These are phyloP conservation scores for Therioaphis trifolii DNA, from an alignment of 2,888 invertebrate species.

Conservation along the genomic window DNA sequence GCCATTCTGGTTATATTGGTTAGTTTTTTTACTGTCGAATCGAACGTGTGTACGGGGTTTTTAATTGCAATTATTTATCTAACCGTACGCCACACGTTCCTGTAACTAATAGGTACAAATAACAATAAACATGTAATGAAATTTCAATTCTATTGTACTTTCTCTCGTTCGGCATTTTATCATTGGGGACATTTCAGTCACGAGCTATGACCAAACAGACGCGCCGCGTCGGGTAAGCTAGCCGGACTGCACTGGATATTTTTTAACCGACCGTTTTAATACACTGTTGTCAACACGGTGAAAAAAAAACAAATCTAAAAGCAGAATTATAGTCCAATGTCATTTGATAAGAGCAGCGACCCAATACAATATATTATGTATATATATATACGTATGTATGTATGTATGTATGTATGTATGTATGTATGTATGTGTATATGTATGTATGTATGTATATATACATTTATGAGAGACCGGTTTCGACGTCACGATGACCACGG, in stretches of 20 bases:
- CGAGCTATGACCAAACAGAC: background rate
- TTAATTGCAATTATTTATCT: too few species aligned
- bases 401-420: too few species aligned
- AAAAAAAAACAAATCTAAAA: background rate
- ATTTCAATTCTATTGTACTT: slow-evolving; percentile 3
- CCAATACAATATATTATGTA: too few species aligned
- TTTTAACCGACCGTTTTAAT: background rate
- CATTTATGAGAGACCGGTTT: slow-evolving; percentile 16
- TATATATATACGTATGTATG: background rate
- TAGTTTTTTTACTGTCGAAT: too few species aligned
- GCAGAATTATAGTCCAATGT: slow-evolving; percentile 24
- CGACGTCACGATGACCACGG: slow-evolving; percentile 22
- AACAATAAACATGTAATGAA: background rate
- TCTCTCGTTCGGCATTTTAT: slow-evolving; percentile 7
- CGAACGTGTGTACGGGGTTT: too few species aligned
- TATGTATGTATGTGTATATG: too few species aligned
- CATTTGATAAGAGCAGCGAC: slow-evolving; percentile 10
- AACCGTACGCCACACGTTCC: too few species aligned
- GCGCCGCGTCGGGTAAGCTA: background rate
- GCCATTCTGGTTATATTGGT: background rate
- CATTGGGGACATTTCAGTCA: slow-evolving; percentile 13
- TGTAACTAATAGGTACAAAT: background rate
- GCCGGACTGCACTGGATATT: too few species aligned
- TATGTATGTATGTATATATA: background rate
- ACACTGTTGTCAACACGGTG: background rate